A percentile compares a stretch with the other conserved stretches of the same genome.
phyloP scores from a whole-genome alignment of 2,888 invertebrate genomes.

The Mimumesa dahlbomi region DNA sequence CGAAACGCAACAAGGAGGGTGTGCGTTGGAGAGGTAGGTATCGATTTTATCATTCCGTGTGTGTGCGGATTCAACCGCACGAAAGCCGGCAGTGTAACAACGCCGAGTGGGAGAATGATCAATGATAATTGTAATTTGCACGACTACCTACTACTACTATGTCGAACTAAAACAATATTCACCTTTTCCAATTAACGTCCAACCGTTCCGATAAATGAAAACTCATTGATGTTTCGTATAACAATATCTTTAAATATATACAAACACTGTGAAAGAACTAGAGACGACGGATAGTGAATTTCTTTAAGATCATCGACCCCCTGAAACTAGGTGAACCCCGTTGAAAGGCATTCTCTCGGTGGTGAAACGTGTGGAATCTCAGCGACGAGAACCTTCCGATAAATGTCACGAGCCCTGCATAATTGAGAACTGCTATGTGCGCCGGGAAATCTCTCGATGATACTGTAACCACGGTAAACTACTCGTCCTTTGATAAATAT shows the following conservation, averaged over 20 bases:
- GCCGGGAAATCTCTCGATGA: constrained; percentile 33
- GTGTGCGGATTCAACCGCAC: constrained; percentile 54
- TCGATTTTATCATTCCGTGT: constrained; percentile 64
- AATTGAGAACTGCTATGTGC: constrained; percentile 47
- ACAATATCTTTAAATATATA: too few relatives aligned
- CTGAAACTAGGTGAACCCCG: background rate
- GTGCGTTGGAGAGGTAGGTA: constrained; percentile 37
- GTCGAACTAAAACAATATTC: background rate
- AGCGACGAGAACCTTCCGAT: constrained; percentile 17
- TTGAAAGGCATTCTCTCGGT: background rate
- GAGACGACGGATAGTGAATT: background rate
- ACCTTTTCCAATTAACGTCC: background rate
- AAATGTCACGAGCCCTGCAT: constrained; percentile 43
- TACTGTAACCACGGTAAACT: constrained; percentile 43
- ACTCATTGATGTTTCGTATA: too few relatives aligned
- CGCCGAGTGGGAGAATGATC: constrained; percentile 2
- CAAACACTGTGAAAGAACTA: too few relatives aligned
- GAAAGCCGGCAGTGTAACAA: constrained; percentile 23
- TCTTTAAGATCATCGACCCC: background rate
- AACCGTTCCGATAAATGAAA: too few relatives aligned
- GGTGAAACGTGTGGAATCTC: constrained; percentile 42
- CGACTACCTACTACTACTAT: too few relatives aligned
- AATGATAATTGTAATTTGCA: constrained; percentile 22
- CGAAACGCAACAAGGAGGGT: constrained; percentile 49
- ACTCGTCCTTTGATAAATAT: constrained; percentile 53